A percentile compares a stretch with the other conserved stretches of the same genome.
Conservation (phyloP, 2,888 invertebrate species). For the Caenorhabditis zanzibari region DNA sequence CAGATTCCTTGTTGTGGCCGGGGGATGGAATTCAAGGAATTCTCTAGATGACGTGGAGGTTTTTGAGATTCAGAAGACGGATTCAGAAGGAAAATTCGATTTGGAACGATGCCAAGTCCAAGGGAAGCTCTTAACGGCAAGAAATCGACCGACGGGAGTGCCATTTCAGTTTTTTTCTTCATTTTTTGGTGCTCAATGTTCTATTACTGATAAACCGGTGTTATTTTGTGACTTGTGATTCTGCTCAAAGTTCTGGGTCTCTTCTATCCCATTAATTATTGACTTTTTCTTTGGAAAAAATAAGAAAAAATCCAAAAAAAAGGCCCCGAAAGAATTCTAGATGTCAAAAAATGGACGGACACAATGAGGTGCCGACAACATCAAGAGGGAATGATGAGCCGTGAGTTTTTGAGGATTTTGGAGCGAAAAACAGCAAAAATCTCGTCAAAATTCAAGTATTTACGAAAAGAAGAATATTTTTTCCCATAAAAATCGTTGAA, state of each 20-base stretch:
- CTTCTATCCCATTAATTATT: conserved; percentile 4
- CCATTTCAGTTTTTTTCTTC: conserved; percentile 2
- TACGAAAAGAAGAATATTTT: no score
- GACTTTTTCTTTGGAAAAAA: background rate
- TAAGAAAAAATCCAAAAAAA: background rate
- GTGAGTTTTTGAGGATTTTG: conserved; percentile 4
- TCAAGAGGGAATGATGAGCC: conserved; percentile 29
- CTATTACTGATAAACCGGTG: conserved; percentile 25
- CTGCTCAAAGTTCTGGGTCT: conserved; percentile 18
- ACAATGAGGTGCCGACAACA: conserved; percentile 52
- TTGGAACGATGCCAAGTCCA: conserved; percentile 24
- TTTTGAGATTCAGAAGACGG: conserved; percentile 59
- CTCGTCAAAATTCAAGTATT: no score
- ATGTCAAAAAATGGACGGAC: conserved; percentile 56
- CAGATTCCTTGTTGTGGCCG: conserved; percentile 72
- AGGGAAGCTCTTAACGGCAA: conserved; percentile 35
- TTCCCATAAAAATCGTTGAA: no score
- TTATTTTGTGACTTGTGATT: conserved; percentile 6
- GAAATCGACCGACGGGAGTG: conserved; percentile 68
- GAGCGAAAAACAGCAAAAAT: no score
- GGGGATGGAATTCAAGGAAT: conserved; percentile 77
- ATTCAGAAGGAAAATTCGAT: conserved; percentile 13
- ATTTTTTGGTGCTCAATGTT: conserved; percentile 3
- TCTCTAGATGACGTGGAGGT: conserved; percentile 70
- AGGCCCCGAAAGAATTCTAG: conserved; percentile 5